Conservation (phyloP, 2,888 invertebrate genomes). For the Standfussiana lucernea region DNA sequence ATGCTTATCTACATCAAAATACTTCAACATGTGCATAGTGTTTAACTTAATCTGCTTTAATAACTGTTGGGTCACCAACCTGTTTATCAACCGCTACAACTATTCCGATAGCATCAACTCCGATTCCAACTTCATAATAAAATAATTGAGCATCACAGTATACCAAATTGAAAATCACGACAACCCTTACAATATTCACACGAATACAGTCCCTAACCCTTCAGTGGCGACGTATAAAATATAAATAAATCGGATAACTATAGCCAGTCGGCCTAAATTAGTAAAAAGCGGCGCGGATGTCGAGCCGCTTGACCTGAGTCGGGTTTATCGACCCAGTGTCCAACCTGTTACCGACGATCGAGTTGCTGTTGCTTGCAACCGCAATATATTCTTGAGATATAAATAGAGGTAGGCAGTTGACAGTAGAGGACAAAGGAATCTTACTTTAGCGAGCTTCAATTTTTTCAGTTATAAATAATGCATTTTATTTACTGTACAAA, state of each 20-base stretch:
- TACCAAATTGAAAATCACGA: background rate
- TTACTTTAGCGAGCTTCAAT: background rate
- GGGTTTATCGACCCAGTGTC: slow-evolving; percentile 73
- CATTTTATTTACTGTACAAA: background rate
- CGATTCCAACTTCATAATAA: background rate
- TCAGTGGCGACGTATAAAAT: slow-evolving; percentile 7
- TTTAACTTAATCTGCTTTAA: slow-evolving; percentile 16
- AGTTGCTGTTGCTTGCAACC: slow-evolving; percentile 52
- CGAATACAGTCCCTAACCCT: slow-evolving; percentile 1
- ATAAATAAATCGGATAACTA: slow-evolving; percentile 45
- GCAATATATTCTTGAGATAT: slow-evolving; percentile 47
- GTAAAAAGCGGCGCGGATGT: slow-evolving; percentile 56
- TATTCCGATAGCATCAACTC: slow-evolving; percentile 1
- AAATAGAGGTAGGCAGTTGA: slow-evolving; percentile 24
- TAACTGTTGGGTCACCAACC: slow-evolving; percentile 19
- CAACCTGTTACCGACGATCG: slow-evolving; percentile 57
- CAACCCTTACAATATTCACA: slow-evolving; percentile 5
- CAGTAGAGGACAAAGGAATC: slow-evolving; percentile 22
- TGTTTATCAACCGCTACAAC: slow-evolving; percentile 9
- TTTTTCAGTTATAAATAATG: slow-evolving; percentile 11
- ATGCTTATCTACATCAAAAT: slow-evolving; percentile 3
- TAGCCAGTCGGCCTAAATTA: slow-evolving; percentile 54
- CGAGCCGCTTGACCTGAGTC: slow-evolving; percentile 65
- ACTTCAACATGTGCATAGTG: slow-evolving; percentile 10
- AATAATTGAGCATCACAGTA: background rate